Conservation (phyloP, 2,113 vertebrate genomes). For the Dasyprocta punctata region DNA sequence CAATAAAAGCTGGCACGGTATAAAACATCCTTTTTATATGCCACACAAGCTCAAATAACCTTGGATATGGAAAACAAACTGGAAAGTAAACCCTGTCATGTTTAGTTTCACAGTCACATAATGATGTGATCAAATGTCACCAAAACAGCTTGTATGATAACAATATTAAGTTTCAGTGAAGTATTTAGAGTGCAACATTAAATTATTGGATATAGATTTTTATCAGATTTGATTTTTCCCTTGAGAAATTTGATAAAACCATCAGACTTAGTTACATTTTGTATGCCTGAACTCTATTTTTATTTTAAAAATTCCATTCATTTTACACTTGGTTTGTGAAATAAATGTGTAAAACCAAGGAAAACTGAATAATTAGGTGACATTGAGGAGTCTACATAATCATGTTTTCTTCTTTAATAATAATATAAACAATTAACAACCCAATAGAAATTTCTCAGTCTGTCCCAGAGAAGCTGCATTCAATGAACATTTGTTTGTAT, state of each 20-base stretch:
- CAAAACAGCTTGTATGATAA: slow-evolving; percentile 49
- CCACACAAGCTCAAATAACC: slow-evolving; percentile 44
- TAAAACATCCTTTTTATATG: neutral
- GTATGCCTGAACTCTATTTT: neutral
- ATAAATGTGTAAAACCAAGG: neutral
- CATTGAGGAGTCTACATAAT: neutral
- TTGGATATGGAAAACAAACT: slow-evolving; percentile 65
- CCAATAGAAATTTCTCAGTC: neutral
- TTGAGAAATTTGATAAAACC: slow-evolving; percentile 42
- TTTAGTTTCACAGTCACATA: slow-evolving; percentile 73
- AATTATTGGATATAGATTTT: slow-evolving; percentile 67
- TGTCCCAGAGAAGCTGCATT: neutral
- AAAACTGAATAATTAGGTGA: neutral
- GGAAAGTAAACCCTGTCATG: slow-evolving; percentile 64
- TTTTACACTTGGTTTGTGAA: neutral
- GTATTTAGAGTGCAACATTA: slow-evolving; percentile 57
- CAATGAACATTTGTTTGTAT: neutral
- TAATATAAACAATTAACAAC: neutral
- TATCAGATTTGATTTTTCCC: slow-evolving; percentile 58
- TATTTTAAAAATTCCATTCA: slow-evolving; percentile 7
- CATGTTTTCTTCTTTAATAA: neutral
- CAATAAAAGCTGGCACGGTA: neutral
- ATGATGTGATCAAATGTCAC: slow-evolving; percentile 73
- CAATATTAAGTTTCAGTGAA: slow-evolving; percentile 69
- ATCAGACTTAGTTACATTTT: slow-evolving; percentile 18